Evolutionary conservation across 2,888 invertebrate species (phyloP).

Genomic region (Clostera curtula): DNA sequence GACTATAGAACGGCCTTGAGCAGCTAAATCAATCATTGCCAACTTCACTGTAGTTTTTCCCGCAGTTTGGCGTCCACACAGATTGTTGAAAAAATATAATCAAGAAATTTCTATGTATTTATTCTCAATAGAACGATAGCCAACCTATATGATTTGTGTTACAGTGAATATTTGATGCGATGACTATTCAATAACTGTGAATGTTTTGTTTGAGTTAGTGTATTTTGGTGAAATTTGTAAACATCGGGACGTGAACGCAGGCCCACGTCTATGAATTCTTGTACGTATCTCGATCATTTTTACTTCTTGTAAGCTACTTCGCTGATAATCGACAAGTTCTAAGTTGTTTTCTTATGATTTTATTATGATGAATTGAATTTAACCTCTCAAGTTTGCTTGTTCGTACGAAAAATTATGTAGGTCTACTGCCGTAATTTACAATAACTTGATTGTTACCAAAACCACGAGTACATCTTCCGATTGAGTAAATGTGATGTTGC

Average conservation of each 20-base stretch:
- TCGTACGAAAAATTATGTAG: slow-evolving; percentile 34
- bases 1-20: slow-evolving; percentile 49
- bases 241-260: slow-evolving; percentile 67
- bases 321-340: slow-evolving; percentile 22
- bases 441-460: slow-evolving; percentile 28
- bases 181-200: slow-evolving; percentile 57
- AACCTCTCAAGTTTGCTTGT: slow-evolving; percentile 48
- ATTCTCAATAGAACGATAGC: slow-evolving; percentile 44
- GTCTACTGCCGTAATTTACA: slow-evolving; percentile 34
- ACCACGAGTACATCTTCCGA: slow-evolving; percentile 36
- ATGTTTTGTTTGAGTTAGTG: slow-evolving; percentile 41
- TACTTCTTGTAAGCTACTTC: slow-evolving; percentile 33
- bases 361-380: slow-evolving; percentile 27
- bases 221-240: slow-evolving; percentile 63
- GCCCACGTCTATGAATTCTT: slow-evolving; percentile 74
- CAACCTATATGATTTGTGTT: slow-evolving; percentile 38
- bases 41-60: slow-evolving; percentile 72
- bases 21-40: slow-evolving; percentile 37
- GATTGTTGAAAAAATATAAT: slow-evolving; percentile 54
- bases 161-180: slow-evolving; percentile 45
- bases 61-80: slow-evolving; percentile 72
- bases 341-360: slow-evolving; percentile 25
- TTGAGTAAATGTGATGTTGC: too few relatives aligned
- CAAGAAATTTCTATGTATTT: slow-evolving; percentile 62
- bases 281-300: slow-evolving; percentile 64